These are phyloP conservation scores for Mallotus villosus DNA, from an alignment of 2,797 vertebrate species.

Conservation along the genomic window DNA sequence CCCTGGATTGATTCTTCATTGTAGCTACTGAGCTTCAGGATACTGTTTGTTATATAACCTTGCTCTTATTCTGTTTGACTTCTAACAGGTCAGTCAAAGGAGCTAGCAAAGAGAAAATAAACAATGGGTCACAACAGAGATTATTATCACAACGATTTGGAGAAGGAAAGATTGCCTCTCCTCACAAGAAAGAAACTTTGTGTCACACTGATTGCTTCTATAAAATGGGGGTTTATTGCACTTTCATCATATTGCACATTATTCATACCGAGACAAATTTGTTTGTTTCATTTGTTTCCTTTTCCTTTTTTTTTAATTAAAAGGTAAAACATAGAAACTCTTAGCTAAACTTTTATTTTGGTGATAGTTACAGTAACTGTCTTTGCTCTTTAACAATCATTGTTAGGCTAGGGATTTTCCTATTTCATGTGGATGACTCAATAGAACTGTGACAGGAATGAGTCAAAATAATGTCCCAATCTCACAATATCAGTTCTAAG, in stretches of 20 bases:
- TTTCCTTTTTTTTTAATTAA: neutral
- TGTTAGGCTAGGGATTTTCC: slow-evolving; percentile 32
- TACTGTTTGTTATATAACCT: too few species aligned
- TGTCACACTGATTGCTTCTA: neutral
- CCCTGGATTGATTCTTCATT: too few species aligned
- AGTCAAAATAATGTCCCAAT: neutral
- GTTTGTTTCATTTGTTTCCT: too few species aligned
- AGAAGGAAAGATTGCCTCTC: neutral
- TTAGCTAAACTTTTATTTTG: slow-evolving; percentile 13
- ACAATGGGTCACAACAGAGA: too few species aligned
- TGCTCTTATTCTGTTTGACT: slow-evolving; percentile 12
- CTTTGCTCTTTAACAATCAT: slow-evolving; percentile 40
- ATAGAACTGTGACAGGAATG: slow-evolving; percentile 10
- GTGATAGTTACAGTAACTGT: slow-evolving; percentile 20
- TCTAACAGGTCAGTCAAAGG: neutral
- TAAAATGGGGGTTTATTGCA: neutral
- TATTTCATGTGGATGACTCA: slow-evolving; percentile 36
- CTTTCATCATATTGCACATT: neutral
- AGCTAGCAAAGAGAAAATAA: neutral
- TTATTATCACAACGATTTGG: neutral
- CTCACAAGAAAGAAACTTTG: too few species aligned
- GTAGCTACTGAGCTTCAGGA: too few species aligned
- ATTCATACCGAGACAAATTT: too few species aligned
- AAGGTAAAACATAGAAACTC: slow-evolving; percentile 15
- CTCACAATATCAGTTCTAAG: neutral